Evolutionary conservation across 2,888 invertebrate genomes (phyloP), one percentile per base, ranked within the genome.

Genomic region (Chalcis sispes): DNA sequence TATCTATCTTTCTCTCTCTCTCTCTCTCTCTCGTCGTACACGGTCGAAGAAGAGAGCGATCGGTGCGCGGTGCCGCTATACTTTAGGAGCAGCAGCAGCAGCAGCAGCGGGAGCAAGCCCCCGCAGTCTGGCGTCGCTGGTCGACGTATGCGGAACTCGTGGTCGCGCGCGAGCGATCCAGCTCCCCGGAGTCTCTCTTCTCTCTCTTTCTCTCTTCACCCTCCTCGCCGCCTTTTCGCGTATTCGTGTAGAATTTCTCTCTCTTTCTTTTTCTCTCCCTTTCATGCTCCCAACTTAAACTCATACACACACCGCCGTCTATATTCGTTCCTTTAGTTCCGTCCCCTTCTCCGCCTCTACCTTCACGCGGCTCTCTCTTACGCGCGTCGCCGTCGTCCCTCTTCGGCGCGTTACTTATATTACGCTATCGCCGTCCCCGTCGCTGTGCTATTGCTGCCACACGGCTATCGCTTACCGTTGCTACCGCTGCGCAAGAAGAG

Each of bases 61-160:
- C 20, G 58, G 27, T 1, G 64, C 56, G 64, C 52, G 48, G n/a
- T 27, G 59, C 27, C 18, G 20, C 36, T 36, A n/a, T 23, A 4
- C 15, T 27, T 15, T 13, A 13, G 20, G n/a, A 32, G 20, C 58
- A 40, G n/a, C 54, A 42, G 7, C 42, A 23, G 67, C 62, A 36
- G 56, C 40, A 75, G 65, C 65, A 75, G 61, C 72, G 75, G 54
- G 20, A 13, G n/a, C n/a, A n/a, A n/a, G n/a, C n/a, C 59, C 61
- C 78, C 64, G 78, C 78, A 78, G 78, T 78, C 78, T 78, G 76
- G 78, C 76, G 78, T 77, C 74, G 78, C 77, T 78, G 77, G 77
- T 70, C 78, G 78, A 77, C 78, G 78, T 76, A 56, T 42, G 73
- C 66, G 66, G 72, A 74, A 62, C 75, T 18, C 23, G 18, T 29